Evolutionary conservation across 2,797 vertebrate genomes (phyloP).

Genomic region (Muscicapa striata): DNA sequence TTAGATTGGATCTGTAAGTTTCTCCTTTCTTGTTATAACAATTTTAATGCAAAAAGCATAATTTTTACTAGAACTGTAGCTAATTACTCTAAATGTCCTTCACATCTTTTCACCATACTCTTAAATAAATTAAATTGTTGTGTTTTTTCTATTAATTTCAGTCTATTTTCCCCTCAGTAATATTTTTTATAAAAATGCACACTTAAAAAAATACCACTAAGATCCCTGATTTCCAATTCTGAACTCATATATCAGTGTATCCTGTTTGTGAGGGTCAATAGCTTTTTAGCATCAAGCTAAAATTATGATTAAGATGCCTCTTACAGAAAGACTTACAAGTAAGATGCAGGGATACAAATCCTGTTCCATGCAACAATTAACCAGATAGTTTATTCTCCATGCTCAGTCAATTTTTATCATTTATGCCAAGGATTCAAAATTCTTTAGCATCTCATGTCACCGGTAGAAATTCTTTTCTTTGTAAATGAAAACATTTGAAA

Average conservation of each 20-base stretch:
- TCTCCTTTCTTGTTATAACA: neutral
- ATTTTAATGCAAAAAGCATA: neutral
- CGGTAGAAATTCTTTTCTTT: neutral
- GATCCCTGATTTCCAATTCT: neutral
- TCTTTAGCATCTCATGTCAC: accelerated
- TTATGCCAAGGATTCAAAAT: neutral
- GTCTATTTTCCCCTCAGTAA: neutral
- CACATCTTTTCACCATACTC: neutral
- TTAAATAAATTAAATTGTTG: neutral
- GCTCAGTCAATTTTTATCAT: neutral
- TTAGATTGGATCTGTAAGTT: neutral
- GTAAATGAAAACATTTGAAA: neutral
- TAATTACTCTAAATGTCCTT: neutral
- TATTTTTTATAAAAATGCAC: neutral
- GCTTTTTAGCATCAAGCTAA: neutral
- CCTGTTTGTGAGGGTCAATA: neutral
- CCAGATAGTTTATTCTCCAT: neutral
- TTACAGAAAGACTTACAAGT: neutral
- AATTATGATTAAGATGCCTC: neutral
- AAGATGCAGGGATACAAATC: neutral
- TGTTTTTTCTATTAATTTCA: neutral
- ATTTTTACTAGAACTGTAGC: neutral
- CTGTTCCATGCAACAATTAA: neutral
- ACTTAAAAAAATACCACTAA: accelerated
- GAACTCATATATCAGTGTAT: neutral